These are phyloP conservation scores for Epistrophe grossulariae DNA, from an alignment of 2,888 invertebrate species.

Conservation along the genomic window DNA sequence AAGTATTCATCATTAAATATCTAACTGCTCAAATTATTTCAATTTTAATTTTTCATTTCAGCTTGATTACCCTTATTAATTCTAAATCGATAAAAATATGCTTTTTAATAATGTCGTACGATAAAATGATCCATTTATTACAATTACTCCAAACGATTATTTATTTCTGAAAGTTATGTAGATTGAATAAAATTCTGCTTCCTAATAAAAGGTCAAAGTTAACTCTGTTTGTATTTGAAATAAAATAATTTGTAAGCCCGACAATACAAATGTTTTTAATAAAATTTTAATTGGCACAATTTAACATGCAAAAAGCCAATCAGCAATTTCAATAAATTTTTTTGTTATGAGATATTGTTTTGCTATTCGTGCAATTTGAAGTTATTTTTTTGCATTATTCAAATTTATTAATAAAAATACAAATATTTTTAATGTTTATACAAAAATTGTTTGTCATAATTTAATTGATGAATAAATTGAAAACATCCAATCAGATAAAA, in stretches of 20 bases:
- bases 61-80: too few relatives aligned
- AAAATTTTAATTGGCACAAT: neutral
- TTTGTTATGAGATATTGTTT: neutral
- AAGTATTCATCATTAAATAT: too few relatives aligned
- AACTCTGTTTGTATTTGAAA: neutral
- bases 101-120: too few relatives aligned
- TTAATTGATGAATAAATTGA: neutral
- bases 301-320: slow-evolving; percentile 10
- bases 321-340: slow-evolving; percentile 6
- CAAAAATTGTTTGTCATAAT: neutral
- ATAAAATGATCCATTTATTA: neutral
- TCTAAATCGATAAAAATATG: too few relatives aligned
- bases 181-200: neutral
- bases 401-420: neutral
- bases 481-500: neutral
- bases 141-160: neutral
- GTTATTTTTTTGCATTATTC: neutral
- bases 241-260: neutral
- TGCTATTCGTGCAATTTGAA: neutral
- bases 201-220: slow-evolving; percentile 8
- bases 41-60: too few relatives aligned
- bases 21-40: too few relatives aligned
- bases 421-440: neutral
- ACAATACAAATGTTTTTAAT: neutral
- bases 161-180: neutral